Base-by-base conservation (phyloP, 1,140 invertebrate species). In the Drosophila saltans region DNA sequence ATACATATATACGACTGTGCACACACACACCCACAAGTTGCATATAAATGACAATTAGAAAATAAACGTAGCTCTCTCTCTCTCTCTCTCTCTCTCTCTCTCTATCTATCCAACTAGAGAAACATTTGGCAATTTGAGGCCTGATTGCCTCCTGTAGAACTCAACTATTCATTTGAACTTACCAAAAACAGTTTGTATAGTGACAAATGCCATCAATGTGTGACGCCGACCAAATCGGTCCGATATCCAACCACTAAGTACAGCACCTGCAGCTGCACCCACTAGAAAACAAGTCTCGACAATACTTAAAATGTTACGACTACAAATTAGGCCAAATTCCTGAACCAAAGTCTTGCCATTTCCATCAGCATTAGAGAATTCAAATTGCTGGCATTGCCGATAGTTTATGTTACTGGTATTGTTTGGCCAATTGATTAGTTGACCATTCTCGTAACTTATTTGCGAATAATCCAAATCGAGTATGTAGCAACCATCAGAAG, bases 171-270 rank as follows among this genome's bases (percentile, higher is more conserved):
- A 77, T 56, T 40, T 60, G 10, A 9, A 90, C 90, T 78, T 58
- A 92, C 91, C 91, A 10, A 90, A 80, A 30, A 82, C 52, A 5
- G 80, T 78, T 61, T 92, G 91, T 40, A 92, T 77, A n/a, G 69
- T 72, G 36, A 83, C 91, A 43, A 92, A 94, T 1, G 94, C 83
- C 92, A 97, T 95, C 39, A 97, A 88, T 1, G 96, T 95, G 55
- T 93, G 93, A 84, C 97, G 97, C 55, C 96, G 93, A 2, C 96
- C 96, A 80, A 95, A 96, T 80, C 82, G 75, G 88, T 96, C 95
- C 9, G 95, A 96, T 61, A 96, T 94, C 90, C 95, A 94, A 2
- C 95, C 95, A 56, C 95, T 95, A 0, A 95, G 93, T 8, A 96
- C 93, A 8, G 95, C 95, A n/a, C 95, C 95, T 2, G 95, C 84